Base-by-base conservation (phyloP, 2,113 vertebrate species). In the Physeter macrocephalus region DNA sequence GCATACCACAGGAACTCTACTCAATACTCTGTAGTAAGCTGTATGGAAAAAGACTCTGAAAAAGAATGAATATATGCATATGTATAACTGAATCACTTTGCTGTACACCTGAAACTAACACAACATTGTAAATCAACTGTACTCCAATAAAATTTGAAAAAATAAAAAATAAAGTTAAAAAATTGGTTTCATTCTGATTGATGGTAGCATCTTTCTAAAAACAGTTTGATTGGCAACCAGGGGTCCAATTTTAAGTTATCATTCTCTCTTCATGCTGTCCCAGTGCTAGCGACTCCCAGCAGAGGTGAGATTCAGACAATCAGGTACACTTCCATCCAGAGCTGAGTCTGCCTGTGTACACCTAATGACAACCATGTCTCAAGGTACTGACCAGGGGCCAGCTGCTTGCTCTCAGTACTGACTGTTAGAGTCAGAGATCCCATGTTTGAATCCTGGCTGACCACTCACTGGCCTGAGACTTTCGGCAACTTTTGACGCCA, bases 401-500 rank as follows among this genome's bases (percentile, higher is more conserved):
- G 21, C 15, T 5, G 8, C 21, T 13, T 69, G 46, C 49, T 75
- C 46, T 74, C 41, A 11, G 21, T 6, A 8, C 17, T 64, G 57
- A 75, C 8, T 25, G 1, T 0, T 36, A 54, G 34, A 14, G 34
- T 61, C 25, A 2, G 39, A 81, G 13, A 39, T 36, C 12, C 36
- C 2, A 0, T 2, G 3, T 27, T 21, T 87, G 54, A 61, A 29
- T 43, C 25, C 46, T 31, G 39, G 52, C 49, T 61, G n/a, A 25
- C 43, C 52, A 14, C 21, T 34, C 12, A 11, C 17, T 8, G 12
- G 7, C 5, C 10, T 1, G 1, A 29, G 31, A 13, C 2, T 39
- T 34, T 7, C 13, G 43, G 20, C 43, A 59, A 34, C 21, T 39
- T 39, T 39, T 0, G 31, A 12, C 2, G 11, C 0, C 6, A 1